Conservation (phyloP, 2,113 vertebrate species). For the pig (Sus scrofa) region DNA sequence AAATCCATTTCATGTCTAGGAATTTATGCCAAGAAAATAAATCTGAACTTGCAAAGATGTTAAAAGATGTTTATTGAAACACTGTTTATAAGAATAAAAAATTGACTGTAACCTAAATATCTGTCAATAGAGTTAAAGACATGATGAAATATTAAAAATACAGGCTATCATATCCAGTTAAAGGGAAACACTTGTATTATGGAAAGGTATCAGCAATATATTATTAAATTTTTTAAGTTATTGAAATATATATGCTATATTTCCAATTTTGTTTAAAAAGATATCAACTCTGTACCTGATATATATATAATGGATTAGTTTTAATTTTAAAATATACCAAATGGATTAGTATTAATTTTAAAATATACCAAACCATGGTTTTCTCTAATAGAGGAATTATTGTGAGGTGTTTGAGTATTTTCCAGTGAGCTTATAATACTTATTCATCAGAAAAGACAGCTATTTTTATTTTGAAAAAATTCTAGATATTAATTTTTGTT, state of each 20-base stretch:
- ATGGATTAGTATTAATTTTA: no score
- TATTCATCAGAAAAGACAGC: not conserved
- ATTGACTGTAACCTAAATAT: slow-evolving; percentile 56
- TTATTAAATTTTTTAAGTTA: not conserved
- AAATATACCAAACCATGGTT: not conserved
- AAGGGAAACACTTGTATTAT: slow-evolving; percentile 35
- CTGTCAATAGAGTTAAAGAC: slow-evolving; percentile 60
- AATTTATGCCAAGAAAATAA: slow-evolving; percentile 77
- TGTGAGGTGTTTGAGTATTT: slow-evolving; percentile 40
- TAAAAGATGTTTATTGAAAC: slow-evolving; percentile 65
- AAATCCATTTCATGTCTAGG: slow-evolving; percentile 58
- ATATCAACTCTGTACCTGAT: no score
- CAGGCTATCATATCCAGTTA: not conserved
- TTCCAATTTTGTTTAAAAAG: not conserved
- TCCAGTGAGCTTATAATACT: slow-evolving; percentile 31
- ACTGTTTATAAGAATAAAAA: slow-evolving; percentile 65
- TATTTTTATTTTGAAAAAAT: slow-evolving; percentile 46
- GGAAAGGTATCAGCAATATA: not conserved
- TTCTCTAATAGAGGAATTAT: slow-evolving; percentile 37
- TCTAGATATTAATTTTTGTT: slow-evolving; percentile 27
- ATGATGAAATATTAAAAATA: slow-evolving; percentile 52
- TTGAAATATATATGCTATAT: not conserved
- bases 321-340: not conserved
- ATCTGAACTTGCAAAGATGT: slow-evolving; percentile 69
- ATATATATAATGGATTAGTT: no score